A percentile compares a stretch with the other conserved stretches of the same genome.
Evolutionary conservation across 2,113 vertebrate species (phyloP).

Genomic region (Tenrec ecaudatus): DNA sequence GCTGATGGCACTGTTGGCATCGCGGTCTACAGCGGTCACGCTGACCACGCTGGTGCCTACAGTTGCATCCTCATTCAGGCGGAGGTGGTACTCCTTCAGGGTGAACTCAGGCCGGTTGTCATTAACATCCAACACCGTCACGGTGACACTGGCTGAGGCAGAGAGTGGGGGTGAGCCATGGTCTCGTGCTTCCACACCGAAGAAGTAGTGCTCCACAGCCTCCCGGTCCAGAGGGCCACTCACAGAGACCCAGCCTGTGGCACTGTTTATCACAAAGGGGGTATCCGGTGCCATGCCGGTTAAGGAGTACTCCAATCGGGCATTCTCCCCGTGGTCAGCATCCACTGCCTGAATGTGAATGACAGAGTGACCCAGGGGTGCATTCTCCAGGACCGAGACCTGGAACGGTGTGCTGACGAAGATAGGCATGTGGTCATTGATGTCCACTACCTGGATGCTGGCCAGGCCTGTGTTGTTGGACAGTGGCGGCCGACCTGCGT

Average conservation of each 20-base stretch:
- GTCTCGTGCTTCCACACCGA: slow-evolving; percentile 96
- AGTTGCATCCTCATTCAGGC: slow-evolving; percentile 95
- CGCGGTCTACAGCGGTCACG: slow-evolving; percentile 95
- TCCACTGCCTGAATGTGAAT: slow-evolving; percentile 99
- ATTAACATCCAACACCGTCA: slow-evolving; percentile 98
- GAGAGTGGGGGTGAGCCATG: slow-evolving; percentile 95
- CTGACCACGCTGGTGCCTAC: slow-evolving; percentile 97
- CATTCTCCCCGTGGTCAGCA: slow-evolving; percentile 95
- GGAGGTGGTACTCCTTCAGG: slow-evolving; percentile 95
- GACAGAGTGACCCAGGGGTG: slow-evolving; percentile 96
- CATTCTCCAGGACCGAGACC: slow-evolving; percentile 95
- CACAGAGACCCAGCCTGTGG: slow-evolving; percentile 97
- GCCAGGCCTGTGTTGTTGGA: slow-evolving; percentile 98
- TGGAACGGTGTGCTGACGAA: slow-evolving; percentile 99
- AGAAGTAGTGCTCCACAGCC: slow-evolving; percentile 95
- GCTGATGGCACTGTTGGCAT: slow-evolving; percentile 97
- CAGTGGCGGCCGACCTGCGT: slow-evolving; percentile 95
- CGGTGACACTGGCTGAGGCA: slow-evolving; percentile 95
- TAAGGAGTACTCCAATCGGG: slow-evolving; percentile 95
- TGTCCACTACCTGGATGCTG: slow-evolving; percentile 97
- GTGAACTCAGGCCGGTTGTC: slow-evolving; percentile 98
- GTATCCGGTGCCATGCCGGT: slow-evolving; percentile 92
- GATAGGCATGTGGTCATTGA: slow-evolving; percentile 97
- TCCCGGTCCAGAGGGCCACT: slow-evolving; percentile 96
- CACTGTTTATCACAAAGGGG: slow-evolving; percentile 96